phyloP scores from a whole-genome alignment of 2,888 invertebrate genomes.

The Acronicta psi region DNA sequence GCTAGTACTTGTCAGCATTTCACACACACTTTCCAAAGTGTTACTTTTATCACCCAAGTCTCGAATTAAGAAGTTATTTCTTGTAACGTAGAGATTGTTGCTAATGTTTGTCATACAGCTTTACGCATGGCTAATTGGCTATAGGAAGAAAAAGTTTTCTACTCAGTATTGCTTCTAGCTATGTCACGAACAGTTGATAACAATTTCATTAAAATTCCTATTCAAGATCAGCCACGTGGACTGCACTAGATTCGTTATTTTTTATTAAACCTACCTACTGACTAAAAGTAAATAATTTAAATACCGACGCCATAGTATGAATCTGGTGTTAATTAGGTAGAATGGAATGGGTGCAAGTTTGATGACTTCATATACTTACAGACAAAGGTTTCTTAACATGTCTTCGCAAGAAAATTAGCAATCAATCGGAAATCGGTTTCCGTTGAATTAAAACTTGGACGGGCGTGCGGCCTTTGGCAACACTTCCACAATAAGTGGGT shows the following conservation, averaged over 20 bases:
- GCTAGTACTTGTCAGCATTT: conserved; percentile 87
- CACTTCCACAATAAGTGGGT: conserved; percentile 77
- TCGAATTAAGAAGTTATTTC: conserved; percentile 36
- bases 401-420: conserved; percentile 62
- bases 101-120: conserved; percentile 40
- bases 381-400: conserved; percentile 49
- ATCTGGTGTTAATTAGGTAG: conserved; percentile 31
- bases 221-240: conserved; percentile 50
- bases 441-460: conserved; percentile 70
- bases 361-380: conserved; percentile 38
- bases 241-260: conserved; percentile 39
- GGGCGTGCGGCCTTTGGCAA: conserved; percentile 67
- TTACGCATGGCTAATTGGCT: conserved; percentile 32
- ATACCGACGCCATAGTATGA: conserved; percentile 3
- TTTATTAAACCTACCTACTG: conserved; percentile 10
- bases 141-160: conserved; percentile 18
- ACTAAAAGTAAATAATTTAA: conserved; percentile 20
- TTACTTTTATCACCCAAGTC: conserved; percentile 53
- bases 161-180: not conserved
- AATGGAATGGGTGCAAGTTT: conserved; percentile 29
- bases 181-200: not conserved
- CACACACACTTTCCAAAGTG: conserved; percentile 72
- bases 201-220: conserved; percentile 4
- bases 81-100: conserved; percentile 57
- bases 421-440: conserved; percentile 71